Percentiles rank a stretch among this genome's conserved stretches.
Evolutionary conservation across 1,140 invertebrate species (phyloP).

Genomic region (Bombus ignitus): DNA sequence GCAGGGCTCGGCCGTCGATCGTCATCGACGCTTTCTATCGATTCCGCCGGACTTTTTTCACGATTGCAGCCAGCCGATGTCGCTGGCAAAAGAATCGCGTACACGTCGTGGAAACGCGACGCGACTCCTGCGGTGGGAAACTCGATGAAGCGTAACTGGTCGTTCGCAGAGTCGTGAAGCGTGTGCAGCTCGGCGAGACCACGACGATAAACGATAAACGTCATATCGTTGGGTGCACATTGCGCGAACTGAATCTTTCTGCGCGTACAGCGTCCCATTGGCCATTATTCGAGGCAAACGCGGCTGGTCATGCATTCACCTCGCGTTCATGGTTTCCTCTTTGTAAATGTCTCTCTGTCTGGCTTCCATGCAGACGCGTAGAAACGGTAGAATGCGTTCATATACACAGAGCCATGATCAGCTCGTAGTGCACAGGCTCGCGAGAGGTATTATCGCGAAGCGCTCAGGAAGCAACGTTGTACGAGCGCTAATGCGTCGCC

Average conservation of each 20-base stretch:
- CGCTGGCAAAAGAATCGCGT: not conserved
- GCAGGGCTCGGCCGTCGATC: not conserved
- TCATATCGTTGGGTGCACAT: conserved; percentile 5
- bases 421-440: not conserved
- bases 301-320: conserved; percentile 18
- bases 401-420: too few species aligned
- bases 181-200: not conserved
- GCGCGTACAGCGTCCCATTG: conserved; percentile 19
- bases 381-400: not conserved
- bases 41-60: too few species aligned
- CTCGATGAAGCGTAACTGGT: conserved; percentile 2
- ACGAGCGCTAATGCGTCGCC: conserved; percentile 41
- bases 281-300: conserved; percentile 22
- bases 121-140: not conserved
- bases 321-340: not conserved
- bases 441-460: conserved; percentile 31
- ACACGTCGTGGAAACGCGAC: not conserved
- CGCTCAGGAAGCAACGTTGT: conserved; percentile 38
- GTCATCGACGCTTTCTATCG: too few species aligned
- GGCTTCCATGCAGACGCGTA: not conserved
- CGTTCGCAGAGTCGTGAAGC: not conserved
- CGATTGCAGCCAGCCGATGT: too few species aligned
- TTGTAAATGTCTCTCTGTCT: not conserved
- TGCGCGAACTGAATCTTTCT: conserved; percentile 4
- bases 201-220: conserved; percentile 18